phyloP scores from a whole-genome alignment of 2,888 invertebrate species.

The Harpalus rufipes region DNA sequence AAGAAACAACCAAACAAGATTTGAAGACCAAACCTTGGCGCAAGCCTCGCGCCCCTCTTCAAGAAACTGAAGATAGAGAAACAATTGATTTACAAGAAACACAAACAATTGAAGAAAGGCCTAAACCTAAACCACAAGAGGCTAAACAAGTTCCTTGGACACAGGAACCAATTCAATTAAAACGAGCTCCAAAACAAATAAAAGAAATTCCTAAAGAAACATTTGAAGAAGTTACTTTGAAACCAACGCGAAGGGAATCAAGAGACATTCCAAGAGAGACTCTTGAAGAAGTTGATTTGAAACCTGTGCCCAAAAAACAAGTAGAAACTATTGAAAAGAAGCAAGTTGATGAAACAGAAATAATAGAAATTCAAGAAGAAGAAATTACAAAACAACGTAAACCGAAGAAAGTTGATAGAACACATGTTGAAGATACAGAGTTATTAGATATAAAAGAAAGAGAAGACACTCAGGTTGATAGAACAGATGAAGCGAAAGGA shows the following conservation, averaged over 20 bases:
- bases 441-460: constrained; percentile 65
- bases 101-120: constrained; percentile 62
- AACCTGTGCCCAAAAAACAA: constrained; percentile 77
- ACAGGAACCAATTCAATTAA: constrained; percentile 80
- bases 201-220: constrained; percentile 75
- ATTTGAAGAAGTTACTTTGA: constrained; percentile 78
- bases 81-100: constrained; percentile 66
- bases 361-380: constrained; percentile 72
- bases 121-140: constrained; percentile 60
- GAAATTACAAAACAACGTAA: constrained; percentile 56
- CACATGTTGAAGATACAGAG: constrained; percentile 67
- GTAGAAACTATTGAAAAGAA: constrained; percentile 77
- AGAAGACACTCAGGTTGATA: constrained; percentile 9
- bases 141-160: constrained; percentile 77
- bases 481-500: constrained; percentile 69
- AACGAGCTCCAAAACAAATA: constrained; percentile 73
- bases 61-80: constrained; percentile 61
- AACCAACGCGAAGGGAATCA: constrained; percentile 72
- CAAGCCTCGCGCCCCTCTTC: constrained; percentile 68
- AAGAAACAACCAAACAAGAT: constrained; percentile 58
- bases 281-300: constrained; percentile 71
- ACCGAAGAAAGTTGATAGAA: constrained; percentile 64
- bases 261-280: constrained; percentile 72
- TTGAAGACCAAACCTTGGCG: constrained; percentile 66
- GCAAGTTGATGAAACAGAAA: constrained; percentile 78